Conservation (phyloP, 2,888 invertebrate species). For the Phymatocera aterrima region DNA sequence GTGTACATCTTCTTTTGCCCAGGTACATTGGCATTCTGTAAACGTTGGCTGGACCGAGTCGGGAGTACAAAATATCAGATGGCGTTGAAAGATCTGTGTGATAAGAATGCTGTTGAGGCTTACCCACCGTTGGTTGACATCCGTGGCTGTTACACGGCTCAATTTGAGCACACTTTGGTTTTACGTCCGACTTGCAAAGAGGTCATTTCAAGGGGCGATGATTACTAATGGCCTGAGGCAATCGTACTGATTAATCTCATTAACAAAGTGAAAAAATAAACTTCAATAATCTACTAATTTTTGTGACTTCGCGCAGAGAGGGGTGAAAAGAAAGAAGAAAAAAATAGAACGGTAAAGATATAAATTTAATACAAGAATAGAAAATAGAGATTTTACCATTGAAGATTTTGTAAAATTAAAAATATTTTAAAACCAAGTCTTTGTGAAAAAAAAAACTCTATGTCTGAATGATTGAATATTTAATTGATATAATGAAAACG, state of each 20-base stretch:
- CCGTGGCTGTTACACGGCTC: conserved; percentile 98
- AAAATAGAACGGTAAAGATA: too few relatives aligned
- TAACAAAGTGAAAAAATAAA: not conserved
- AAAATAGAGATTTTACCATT: too few relatives aligned
- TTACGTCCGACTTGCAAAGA: conserved; percentile 99
- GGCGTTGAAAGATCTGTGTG: conserved; percentile 98
- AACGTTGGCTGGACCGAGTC: conserved; percentile 98
- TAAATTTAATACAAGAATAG: too few relatives aligned
- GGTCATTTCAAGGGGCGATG: conserved; percentile 96
- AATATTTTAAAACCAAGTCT: too few relatives aligned
- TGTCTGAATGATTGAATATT: too few relatives aligned
- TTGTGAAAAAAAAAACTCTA: too few relatives aligned
- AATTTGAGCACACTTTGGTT: conserved; percentile 99
- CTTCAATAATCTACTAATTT: not conserved
- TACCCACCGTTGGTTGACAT: conserved; percentile 99
- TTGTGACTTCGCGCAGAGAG: not conserved
- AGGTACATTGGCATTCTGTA: conserved; percentile 96
- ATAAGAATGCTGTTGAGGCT: conserved; percentile 97
- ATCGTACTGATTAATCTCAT: not conserved
- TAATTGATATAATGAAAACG: too few relatives aligned
- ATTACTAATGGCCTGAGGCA: conserved; percentile 84
- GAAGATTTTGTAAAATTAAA: too few relatives aligned
- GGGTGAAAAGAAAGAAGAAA: too few relatives aligned
- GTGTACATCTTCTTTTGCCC: conserved; percentile 46
- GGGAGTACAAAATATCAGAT: conserved; percentile 98